phyloP scores from a whole-genome alignment of 2,113 vertebrate genomes.

The Hepsetus odoe region DNA sequence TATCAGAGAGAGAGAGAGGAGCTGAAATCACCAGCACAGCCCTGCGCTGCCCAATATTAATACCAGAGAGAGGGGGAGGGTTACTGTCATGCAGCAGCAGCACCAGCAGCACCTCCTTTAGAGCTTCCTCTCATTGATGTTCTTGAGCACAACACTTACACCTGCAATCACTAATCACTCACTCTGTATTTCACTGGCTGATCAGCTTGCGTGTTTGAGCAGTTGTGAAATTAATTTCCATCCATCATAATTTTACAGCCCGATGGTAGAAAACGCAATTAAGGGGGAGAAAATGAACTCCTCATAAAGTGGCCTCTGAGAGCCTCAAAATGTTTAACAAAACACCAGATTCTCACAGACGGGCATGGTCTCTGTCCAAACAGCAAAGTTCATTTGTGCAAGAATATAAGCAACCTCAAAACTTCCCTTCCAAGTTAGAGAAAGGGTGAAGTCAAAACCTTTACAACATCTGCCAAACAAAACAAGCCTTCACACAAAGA shows the following conservation, averaged over 20 bases:
- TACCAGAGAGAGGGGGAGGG: constrained; percentile 38
- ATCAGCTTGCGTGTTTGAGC: constrained; percentile 30
- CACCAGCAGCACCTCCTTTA: constrained; percentile 22
- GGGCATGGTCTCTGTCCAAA: neutral
- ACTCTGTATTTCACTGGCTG: constrained; percentile 22
- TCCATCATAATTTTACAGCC: constrained; percentile 40
- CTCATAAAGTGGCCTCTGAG: neutral
- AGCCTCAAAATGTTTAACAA: constrained; percentile 2
- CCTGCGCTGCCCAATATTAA: constrained; percentile 54
- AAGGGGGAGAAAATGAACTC: constrained; percentile 6
- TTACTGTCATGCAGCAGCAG: constrained; percentile 34
- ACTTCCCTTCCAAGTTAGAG: too few species aligned
- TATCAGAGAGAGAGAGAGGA: constrained; percentile 57
- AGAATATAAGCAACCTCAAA: neutral
- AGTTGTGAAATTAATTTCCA: constrained; percentile 44
- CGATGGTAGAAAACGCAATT: constrained; percentile 19
- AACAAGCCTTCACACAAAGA: constrained; percentile 34
- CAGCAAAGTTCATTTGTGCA: neutral
- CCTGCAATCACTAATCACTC: constrained; percentile 30
- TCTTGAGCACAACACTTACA: constrained; percentile 11
- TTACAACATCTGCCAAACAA: constrained; percentile 31
- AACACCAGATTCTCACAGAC: neutral
- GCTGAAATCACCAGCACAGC: constrained; percentile 55
- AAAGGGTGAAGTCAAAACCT: too few species aligned
- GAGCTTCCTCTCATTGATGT: neutral